These are phyloP conservation scores for Mythimna vitellina DNA, from an alignment of 2,888 invertebrate genomes.

Conservation along the genomic window DNA sequence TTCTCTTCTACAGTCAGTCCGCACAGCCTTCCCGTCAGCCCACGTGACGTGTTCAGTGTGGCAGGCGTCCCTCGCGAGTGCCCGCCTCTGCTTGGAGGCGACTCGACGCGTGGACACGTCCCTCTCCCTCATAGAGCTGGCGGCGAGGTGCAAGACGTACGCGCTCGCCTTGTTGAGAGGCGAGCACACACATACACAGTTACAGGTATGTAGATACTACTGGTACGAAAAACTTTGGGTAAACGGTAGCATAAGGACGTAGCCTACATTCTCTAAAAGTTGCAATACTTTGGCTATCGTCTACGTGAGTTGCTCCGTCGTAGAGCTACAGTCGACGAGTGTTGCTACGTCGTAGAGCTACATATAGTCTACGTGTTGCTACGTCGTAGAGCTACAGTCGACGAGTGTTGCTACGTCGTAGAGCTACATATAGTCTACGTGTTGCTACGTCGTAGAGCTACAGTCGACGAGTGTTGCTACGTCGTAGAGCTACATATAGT, in stretches of 20 bases:
- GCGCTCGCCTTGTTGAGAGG: conserved; percentile 69
- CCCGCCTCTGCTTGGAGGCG: conserved; percentile 65
- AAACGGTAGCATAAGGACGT: not conserved
- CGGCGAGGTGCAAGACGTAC: conserved; percentile 82
- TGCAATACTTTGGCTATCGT: not conserved
- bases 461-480: not conserved
- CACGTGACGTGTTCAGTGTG: conserved; percentile 88
- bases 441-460: not conserved
- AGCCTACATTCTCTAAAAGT: not conserved
- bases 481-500: not conserved
- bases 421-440: not conserved
- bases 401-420: not conserved
- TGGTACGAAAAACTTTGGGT: not conserved
- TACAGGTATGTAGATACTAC: conserved; percentile 20
- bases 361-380: not conserved
- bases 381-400: not conserved
- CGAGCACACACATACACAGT: conserved; percentile 19
- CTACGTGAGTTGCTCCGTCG: not conserved
- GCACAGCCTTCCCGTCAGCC: conserved; percentile 81
- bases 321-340: not conserved
- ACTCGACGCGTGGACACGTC: conserved; percentile 62
- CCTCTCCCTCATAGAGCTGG: conserved; percentile 71
- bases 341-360: not conserved
- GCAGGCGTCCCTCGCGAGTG: conserved; percentile 82
- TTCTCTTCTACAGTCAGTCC: conserved; percentile 72